A percentile compares a stretch with the other conserved stretches of the same genome.
Conservation (phyloP, 2,888 invertebrate species). For the Tipula vernalis region DNA sequence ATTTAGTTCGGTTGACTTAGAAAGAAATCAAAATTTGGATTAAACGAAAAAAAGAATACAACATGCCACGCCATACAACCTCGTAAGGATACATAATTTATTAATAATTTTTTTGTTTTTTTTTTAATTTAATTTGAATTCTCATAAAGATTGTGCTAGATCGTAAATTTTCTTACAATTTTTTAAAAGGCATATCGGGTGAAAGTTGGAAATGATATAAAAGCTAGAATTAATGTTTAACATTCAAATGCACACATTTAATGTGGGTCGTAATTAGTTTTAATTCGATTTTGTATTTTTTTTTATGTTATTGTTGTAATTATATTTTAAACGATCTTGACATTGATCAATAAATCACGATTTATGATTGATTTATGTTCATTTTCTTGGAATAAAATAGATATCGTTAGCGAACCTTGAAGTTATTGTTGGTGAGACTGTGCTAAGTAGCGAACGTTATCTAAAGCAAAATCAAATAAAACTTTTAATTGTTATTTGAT, state of each 20-base stretch:
- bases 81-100: background rate
- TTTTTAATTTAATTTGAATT: background rate
- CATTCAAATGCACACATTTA: no score
- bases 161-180: background rate
- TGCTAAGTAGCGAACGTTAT: no score
- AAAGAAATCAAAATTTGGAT: background rate
- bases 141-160: background rate
- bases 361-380: no score
- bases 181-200: background rate
- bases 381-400: no score
- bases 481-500: background rate
- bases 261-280: no score
- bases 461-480: background rate
- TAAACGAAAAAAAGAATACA: background rate
- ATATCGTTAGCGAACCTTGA: no score
- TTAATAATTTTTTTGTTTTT: background rate
- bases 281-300: no score
- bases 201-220: background rate
- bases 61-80: background rate
- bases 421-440: no score
- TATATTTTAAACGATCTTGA: no score
- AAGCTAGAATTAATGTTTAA: no score
- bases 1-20: background rate
- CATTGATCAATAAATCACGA: no score
- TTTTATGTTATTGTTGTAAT: no score